Base-by-base conservation (phyloP, 2,113 vertebrate genomes). In the Colossoma macropomum region DNA sequence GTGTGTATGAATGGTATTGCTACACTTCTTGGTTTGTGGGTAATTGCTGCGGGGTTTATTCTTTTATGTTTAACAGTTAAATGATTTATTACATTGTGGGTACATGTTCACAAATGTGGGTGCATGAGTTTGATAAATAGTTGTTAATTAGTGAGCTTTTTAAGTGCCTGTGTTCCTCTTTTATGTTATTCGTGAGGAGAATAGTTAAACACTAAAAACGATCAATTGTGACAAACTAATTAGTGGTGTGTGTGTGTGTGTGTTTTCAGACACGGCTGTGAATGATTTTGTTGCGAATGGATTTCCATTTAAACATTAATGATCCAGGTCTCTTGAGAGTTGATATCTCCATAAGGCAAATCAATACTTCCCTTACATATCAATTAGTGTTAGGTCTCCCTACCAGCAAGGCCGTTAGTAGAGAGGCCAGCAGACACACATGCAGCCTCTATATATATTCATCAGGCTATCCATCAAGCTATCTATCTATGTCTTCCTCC, bases 141-240 rank as follows among this genome's bases (percentile, higher is more conserved):
- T 23, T 34, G 30, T 56, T 71, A 82, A 54, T 41, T 41, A 81
- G 30, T 32, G 71, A 19, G 71, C 23, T 13, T 74, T 41, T 41
- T 65, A 77, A 80, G 69, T 81, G 59, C 38, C 25, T 54, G 48
- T 72, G 59, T 68, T 82, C 70, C 63, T 56, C 52, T 45, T 56
- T 38, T 66, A 83, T 59, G 27, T 50, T 32, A 65, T 84, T 77
- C 73, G 60, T 86, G 48, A 81, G 78, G n/a, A 56, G 68, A 84
- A 84, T 81, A 77, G 78, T 81, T 81, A 81, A 84, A 84, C 71
- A 84, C 34, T 76, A 66, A 86, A n/a, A 73, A 50, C 63, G 75
- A 86, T 86, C 85, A 84, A 81, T 86, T 73, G 77, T 81, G 79
- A 86, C 85, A 83, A 86, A 81, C 77, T 80, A 84, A 84, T 86